phyloP scores from a whole-genome alignment of 92 coral and sea anemone species.

The Virgularia gustaviana region DNA sequence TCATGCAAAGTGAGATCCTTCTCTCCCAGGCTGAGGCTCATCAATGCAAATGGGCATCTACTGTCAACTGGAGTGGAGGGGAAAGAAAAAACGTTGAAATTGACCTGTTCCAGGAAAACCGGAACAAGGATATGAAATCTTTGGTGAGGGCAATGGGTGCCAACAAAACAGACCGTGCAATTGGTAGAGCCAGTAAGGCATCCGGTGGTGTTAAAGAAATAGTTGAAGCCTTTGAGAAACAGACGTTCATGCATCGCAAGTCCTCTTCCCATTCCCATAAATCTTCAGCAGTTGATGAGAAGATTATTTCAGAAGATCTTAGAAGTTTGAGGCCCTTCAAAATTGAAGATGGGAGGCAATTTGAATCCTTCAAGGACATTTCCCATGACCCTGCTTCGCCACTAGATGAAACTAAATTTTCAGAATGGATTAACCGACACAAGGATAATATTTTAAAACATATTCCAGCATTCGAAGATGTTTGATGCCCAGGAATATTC shows the following conservation, averaged over 20 bases:
- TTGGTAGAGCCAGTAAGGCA: constrained; percentile 4
- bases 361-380: constrained; percentile 21
- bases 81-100: neutral
- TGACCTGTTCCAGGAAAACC: too few relatives aligned
- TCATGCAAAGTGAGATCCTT: constrained; percentile 5
- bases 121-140: constrained; percentile 19
- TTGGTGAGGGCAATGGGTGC: constrained; percentile 14
- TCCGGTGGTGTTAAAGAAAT: constrained; percentile 11
- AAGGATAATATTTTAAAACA: too few relatives aligned
- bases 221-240: constrained; percentile 4
- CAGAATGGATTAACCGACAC: too few relatives aligned
- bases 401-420: too few relatives aligned
- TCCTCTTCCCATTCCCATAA: constrained; percentile 12
- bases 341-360: neutral
- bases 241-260: neutral
- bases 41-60: constrained; percentile 6
- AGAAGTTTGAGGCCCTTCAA: constrained; percentile 6
- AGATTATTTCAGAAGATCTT: neutral
- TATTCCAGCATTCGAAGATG: too few relatives aligned
- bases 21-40: constrained; percentile 27
- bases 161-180: constrained; percentile 24
- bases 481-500: too few relatives aligned
- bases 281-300: constrained; percentile 6
- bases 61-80: neutral
- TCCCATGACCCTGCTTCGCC: too few relatives aligned